phyloP scores from a whole-genome alignment of 2,797 vertebrate genomes.

The Antrozous pallidus region DNA sequence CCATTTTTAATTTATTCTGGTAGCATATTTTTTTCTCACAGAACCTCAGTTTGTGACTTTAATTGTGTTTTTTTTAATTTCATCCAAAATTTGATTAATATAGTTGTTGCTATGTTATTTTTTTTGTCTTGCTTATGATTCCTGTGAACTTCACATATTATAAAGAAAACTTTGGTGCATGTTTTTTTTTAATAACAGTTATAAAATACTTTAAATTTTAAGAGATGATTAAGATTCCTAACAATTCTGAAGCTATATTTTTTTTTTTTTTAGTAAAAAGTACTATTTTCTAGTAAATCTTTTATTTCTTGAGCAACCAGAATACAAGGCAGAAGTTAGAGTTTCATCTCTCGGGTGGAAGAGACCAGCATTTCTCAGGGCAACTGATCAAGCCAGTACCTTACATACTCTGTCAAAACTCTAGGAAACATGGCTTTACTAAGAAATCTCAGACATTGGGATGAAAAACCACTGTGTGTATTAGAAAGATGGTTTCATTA shows the following conservation, averaged over 20 bases:
- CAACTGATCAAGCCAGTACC: background rate
- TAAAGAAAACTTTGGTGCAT: background rate
- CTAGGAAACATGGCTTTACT: background rate
- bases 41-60: constrained; percentile 11
- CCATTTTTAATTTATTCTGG: background rate
- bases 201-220: background rate
- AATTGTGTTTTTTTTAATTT: constrained; percentile 7
- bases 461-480: background rate
- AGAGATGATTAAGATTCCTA: background rate
- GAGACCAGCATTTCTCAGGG: background rate
- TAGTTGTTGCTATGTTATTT: background rate
- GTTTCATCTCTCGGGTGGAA: background rate
- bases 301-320: background rate
- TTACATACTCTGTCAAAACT: background rate
- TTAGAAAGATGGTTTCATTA: constrained; percentile 1
- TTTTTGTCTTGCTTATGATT: background rate
- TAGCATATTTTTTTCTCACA: background rate
- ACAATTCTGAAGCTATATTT: background rate
- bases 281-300: background rate
- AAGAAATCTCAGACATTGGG: background rate
- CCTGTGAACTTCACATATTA: background rate
- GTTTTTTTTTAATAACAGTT: background rate
- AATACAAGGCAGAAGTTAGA: background rate
- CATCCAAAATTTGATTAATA: background rate
- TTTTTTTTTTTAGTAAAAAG: background rate